Base-by-base conservation (phyloP, 1,140 invertebrate species). In the Ceratina japonica region DNA sequence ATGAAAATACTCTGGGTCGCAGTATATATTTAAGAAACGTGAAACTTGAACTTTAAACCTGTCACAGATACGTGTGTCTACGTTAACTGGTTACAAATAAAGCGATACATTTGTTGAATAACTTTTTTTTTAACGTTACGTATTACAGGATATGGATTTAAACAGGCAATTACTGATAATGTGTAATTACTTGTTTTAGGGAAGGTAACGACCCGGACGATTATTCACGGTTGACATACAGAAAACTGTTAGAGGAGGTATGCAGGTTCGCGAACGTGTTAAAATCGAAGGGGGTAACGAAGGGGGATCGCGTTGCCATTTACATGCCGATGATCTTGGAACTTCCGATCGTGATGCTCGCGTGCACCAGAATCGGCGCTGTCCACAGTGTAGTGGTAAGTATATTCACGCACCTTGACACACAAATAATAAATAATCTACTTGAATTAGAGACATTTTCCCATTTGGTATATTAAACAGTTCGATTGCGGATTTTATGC, bases 251-350 rank as follows among this genome's bases (percentile, higher is more conserved):
- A 84, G 95, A 96, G 87, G 94, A 98, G 91, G 98, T 98, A 4
- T 99, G 98, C 90, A 95, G 96, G 83, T 99, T 99, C 88, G 95
- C 97, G 18, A 99, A 99, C 91, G 97, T 98, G 2, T 93, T 99
- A 71, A 98, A 98, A 87, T 94, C 94, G 2, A 95, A 96, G 91
- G 98, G 97, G 75, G 94, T 98, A 7, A 91, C 93, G 72, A 98
- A 98, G 91, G 98, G 98, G 0, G 98, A 99, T 89, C 93, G 97
- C 13, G 98, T 99, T 4, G 96, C 97, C 16, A 96, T 99, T 81
- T 99, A 99, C 90, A 99, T 99, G 97, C 98, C 98, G 15, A 99
- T 99, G 98, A 97, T 99, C 61, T 90, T 98, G 71, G 98, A 99
- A 93, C 93, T 98, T n/a, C 95, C 98, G 0, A 95, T 99, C n/a